Base-by-base conservation (phyloP, 2,888 invertebrate genomes). In the Drosophila dives region DNA sequence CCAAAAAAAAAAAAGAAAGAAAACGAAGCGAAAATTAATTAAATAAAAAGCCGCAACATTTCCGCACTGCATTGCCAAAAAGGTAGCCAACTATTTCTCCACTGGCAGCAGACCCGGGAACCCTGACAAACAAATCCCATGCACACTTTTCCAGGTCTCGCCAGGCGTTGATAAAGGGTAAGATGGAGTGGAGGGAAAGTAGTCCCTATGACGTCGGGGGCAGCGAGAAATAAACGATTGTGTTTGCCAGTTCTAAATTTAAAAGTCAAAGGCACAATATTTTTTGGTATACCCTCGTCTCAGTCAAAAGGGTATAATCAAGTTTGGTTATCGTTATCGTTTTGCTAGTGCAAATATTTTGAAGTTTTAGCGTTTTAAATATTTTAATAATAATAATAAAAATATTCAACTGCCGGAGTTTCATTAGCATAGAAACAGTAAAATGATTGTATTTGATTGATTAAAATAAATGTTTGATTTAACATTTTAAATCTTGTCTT, bases 181-280 rank as follows among this genome's bases (percentile, higher is more conserved):
- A 1, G 11, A 17, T 8, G 7, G 54, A 7, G 36, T 2, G 7
- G 17, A 3, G 23, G 34, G 45, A 26, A n/a, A 26, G 15, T 15
- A 17, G 48, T 63, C 34, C 54, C 60, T 34, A 71, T 74, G 85
- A 81, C 82, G 81, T 83, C 70, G 70, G 64, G 45, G 32, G 45
- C 40, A 58, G 38, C 54, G n/a, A 59, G 45, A 33, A 69, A 64
- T 71, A 65, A 70, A 76, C 64, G 63, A 64, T 80, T 80, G 75
- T 84, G 82, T 82, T 86, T 80, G 75, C 68, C 68, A 66, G 81
- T 68, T 84, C 83, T 84, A 87, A 72, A 83, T 87, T 81, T 87
- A 84, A 87, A 85, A 84, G 85, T 81, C 88, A 79, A 80, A 80
- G 83, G 78, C 83, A 80, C 70, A 60, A 82, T 71, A 67, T 67